Evolutionary conservation across 2,888 invertebrate species (phyloP).

Genomic region (Eurois occulta): DNA sequence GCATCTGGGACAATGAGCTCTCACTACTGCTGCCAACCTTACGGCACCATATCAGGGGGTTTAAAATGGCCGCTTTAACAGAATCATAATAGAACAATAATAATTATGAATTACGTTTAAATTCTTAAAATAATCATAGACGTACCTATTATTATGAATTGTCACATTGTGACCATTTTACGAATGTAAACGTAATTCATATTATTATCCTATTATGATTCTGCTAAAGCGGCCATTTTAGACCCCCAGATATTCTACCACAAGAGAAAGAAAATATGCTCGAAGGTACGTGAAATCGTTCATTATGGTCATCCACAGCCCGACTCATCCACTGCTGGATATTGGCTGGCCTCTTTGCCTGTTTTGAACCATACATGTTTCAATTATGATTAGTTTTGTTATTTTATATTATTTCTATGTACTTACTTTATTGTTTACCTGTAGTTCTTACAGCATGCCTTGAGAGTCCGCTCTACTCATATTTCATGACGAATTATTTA

Average conservation of each 20-base stretch:
- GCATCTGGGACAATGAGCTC: neutral
- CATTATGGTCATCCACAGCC: neutral
- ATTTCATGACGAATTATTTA: conserved; percentile 4
- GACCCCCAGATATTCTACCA: too few relatives aligned
- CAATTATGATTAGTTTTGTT: neutral
- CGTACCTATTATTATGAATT: too few relatives aligned
- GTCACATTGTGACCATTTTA: too few relatives aligned
- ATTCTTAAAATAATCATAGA: too few relatives aligned
- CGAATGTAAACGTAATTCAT: too few relatives aligned
- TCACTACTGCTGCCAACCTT: neutral
- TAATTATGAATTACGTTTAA: too few relatives aligned
- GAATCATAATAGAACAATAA: too few relatives aligned
- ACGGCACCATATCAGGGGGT: neutral
- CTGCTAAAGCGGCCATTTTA: too few relatives aligned
- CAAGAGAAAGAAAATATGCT: neutral
- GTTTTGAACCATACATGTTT: neutral
- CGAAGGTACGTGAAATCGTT: neutral
- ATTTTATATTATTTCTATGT: neutral
- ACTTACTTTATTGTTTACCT: neutral
- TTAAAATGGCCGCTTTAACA: too few relatives aligned
- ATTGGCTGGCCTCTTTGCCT: neutral
- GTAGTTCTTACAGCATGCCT: neutral
- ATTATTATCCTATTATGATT: too few relatives aligned
- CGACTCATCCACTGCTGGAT: neutral
- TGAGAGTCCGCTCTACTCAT: neutral